Evolutionary conservation across 2,888 invertebrate species (phyloP).

Genomic region (Endotricha flammealis): DNA sequence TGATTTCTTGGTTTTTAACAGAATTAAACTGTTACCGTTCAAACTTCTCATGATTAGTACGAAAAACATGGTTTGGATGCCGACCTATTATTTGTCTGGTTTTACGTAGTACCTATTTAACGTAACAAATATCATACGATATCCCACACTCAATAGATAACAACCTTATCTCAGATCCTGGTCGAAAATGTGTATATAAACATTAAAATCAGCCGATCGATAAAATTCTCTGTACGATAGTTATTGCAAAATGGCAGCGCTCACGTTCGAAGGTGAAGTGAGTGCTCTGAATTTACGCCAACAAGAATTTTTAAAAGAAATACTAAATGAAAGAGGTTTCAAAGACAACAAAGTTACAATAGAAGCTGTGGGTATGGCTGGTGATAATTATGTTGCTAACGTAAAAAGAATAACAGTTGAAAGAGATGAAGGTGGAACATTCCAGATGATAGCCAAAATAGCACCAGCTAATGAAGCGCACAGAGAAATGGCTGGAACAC

Average conservation of each 20-base stretch:
- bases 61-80: too few species aligned
- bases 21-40: too few species aligned
- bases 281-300: constrained; percentile 15
- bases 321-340: constrained; percentile 17
- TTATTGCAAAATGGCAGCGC: neutral
- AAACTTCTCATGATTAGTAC: too few species aligned
- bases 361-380: constrained; percentile 18
- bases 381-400: constrained; percentile 20
- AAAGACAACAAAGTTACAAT: constrained; percentile 14
- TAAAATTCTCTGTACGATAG: neutral
- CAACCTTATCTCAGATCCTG: neutral
- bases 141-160: too few species aligned
- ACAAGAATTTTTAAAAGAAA: constrained; percentile 16
- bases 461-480: constrained; percentile 1
- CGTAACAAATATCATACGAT: too few species aligned
- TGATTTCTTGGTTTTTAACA: too few species aligned
- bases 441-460: constrained; percentile 28
- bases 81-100: too few species aligned
- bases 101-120: too few species aligned
- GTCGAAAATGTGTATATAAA: too few species aligned
- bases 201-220: neutral
- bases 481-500: neutral
- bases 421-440: constrained; percentile 16
- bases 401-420: constrained; percentile 17
- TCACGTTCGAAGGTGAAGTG: constrained; percentile 16